These are phyloP conservation scores for Agrypnia vestita DNA, from an alignment of 1,140 invertebrate genomes.

Conservation along the genomic window DNA sequence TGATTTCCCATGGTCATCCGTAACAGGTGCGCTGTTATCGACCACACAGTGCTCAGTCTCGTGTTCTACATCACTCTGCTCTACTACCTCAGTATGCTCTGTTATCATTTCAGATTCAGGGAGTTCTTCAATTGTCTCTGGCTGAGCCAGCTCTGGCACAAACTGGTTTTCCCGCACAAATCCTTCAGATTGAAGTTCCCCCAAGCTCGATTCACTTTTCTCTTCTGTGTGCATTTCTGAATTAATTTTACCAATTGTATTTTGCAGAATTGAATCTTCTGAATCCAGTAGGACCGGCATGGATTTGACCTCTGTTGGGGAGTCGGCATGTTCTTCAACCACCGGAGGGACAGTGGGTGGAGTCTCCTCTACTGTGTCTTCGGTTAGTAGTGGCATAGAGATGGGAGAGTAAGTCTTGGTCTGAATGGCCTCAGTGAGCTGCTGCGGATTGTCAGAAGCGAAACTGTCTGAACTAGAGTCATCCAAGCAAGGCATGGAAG, in stretches of 20 bases:
- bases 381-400: slow-evolving; percentile 59
- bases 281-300: slow-evolving; percentile 34
- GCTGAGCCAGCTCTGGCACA: background rate
- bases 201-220: background rate
- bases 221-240: background rate
- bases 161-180: background rate
- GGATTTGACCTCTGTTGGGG: slow-evolving; percentile 14
- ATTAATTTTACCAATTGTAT: background rate
- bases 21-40: no score
- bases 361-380: slow-evolving; percentile 46
- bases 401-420: slow-evolving; percentile 57
- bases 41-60: no score
- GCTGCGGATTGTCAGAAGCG: slow-evolving; percentile 29
- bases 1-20: background rate
- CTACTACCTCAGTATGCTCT: background rate
- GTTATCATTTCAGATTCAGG: background rate
- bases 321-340: background rate
- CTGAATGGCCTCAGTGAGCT: slow-evolving; percentile 38
- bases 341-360: background rate
- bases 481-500: slow-evolving; percentile 58
- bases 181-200: slow-evolving; percentile 5
- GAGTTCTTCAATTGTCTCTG: background rate
- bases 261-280: background rate
- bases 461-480: slow-evolving; percentile 56
- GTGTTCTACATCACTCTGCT: no score